Evolutionary conservation across 2,888 invertebrate species (phyloP).

Genomic region (Cyclophora albipunctata): DNA sequence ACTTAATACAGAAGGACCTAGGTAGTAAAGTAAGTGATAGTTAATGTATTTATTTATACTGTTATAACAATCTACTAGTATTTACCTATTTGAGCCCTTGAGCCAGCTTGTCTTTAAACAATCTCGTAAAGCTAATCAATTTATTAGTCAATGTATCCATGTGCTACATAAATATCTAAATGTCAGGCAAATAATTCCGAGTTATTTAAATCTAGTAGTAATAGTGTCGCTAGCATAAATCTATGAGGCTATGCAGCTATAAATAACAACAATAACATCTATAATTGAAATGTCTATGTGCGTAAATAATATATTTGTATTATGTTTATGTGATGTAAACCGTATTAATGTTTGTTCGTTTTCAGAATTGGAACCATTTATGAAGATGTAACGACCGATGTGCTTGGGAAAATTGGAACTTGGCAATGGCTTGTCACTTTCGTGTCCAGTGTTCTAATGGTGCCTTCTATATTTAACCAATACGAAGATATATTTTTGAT

Average conservation of each 20-base stretch:
- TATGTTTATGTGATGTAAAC: neutral
- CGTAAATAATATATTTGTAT: conserved; percentile 13
- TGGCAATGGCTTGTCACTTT: conserved; percentile 65
- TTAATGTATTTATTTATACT: too few species aligned
- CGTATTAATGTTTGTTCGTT: conserved; percentile 12
- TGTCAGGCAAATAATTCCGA: too few species aligned
- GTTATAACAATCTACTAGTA: too few species aligned
- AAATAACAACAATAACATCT: conserved; percentile 5
- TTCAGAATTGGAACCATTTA: conserved; percentile 58
- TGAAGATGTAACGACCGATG: conserved; percentile 64
- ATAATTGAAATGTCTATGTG: conserved; percentile 29
- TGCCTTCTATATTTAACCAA: conserved; percentile 46
- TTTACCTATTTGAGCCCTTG: too few species aligned
- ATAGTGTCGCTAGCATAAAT: conserved; percentile 5
- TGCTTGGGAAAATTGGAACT: conserved; percentile 52
- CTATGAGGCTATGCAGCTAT: conserved; percentile 7
- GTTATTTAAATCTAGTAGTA: conserved; percentile 8
- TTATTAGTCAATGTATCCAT: too few species aligned
- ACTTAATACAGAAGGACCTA: too few species aligned
- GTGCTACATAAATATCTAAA: too few species aligned
- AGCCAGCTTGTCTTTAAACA: too few species aligned
- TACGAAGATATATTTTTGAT: conserved; percentile 55
- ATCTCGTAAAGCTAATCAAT: too few species aligned
- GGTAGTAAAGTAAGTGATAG: too few species aligned
- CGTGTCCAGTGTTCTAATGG: conserved; percentile 38